These are phyloP conservation scores for Rhynchonycteris naso DNA, from an alignment of 2,797 vertebrate genomes.

Conservation along the genomic window DNA sequence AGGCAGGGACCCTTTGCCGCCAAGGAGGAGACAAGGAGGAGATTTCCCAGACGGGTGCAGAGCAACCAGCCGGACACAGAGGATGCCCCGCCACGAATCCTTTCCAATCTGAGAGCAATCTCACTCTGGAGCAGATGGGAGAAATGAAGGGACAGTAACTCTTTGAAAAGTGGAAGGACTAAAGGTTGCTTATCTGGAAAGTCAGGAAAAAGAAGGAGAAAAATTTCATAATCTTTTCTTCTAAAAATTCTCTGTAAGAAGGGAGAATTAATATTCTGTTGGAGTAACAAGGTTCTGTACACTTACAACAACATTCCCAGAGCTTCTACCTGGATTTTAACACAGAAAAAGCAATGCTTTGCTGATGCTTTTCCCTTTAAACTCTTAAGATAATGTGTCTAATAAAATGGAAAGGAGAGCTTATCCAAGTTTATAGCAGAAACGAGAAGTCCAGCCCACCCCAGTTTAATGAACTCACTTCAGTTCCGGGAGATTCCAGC, in stretches of 20 bases:
- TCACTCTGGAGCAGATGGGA: neutral
- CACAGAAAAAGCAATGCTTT: neutral
- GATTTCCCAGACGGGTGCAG: neutral
- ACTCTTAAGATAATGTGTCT: slow-evolving; percentile 84
- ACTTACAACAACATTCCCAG: neutral
- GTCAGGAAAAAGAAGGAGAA: neutral
- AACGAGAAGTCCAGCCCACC: neutral
- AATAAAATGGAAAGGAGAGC: slow-evolving; percentile 49
- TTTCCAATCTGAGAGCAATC: slow-evolving; percentile 29
- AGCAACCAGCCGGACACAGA: slow-evolving; percentile 5
- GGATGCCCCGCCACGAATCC: neutral
- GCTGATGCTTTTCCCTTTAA: neutral
- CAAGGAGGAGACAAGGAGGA: slow-evolving; percentile 16
- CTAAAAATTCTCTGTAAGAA: neutral
- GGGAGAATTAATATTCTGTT: neutral
- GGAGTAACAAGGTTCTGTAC: neutral
- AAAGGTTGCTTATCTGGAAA: slow-evolving; percentile 5
- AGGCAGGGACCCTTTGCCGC: neutral
- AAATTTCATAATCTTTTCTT: neutral
- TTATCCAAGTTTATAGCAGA: slow-evolving; percentile 30
- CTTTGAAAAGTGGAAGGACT: neutral
- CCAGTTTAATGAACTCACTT: slow-evolving; percentile 67
- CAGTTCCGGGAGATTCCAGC: slow-evolving; percentile 68
- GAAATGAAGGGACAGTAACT: neutral
- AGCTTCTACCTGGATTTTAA: neutral